These are phyloP conservation scores for Zaprionus taronus DNA, from an alignment of 1,140 invertebrate genomes.

Conservation along the genomic window DNA sequence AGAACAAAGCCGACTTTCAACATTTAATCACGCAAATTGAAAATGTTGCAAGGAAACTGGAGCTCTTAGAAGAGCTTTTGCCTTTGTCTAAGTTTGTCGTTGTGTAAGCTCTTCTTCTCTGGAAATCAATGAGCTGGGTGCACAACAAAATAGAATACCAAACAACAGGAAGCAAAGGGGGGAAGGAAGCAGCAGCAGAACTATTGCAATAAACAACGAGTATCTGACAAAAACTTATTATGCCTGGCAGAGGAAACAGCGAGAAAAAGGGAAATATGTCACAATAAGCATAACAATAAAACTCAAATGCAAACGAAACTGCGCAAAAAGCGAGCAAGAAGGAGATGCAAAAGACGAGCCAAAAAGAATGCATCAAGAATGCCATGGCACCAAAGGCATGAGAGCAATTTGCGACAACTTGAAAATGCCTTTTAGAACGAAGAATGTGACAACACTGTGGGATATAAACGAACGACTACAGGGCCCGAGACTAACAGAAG, in stretches of 20 bases:
- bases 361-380: not conserved
- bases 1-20: not conserved
- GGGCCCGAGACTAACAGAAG: not conserved
- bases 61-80: not conserved
- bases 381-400: conserved; percentile 5
- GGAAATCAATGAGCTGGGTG: conserved; percentile 18
- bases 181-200: conserved; percentile 5
- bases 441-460: conserved; percentile 5
- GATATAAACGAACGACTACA: not conserved
- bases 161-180: conserved; percentile 7
- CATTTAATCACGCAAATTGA: not conserved
- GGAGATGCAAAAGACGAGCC: conserved; percentile 1
- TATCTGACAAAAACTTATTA: conserved; percentile 37
- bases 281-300: conserved; percentile 53
- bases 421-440: not conserved
- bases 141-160: not conserved
- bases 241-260: conserved; percentile 19
- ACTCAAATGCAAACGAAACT: conserved; percentile 44
- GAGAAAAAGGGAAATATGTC: conserved; percentile 37
- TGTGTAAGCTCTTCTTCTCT: conserved; percentile 16
- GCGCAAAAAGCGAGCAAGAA: conserved; percentile 8
- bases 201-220: conserved; percentile 34
- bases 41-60: not conserved
- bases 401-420: conserved; percentile 1
- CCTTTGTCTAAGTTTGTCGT: not conserved